These are phyloP conservation scores for Apostichopus parvimensis DNA, from an alignment of 35 echinoderm and acorn worm genomes.

Conservation along the genomic window DNA sequence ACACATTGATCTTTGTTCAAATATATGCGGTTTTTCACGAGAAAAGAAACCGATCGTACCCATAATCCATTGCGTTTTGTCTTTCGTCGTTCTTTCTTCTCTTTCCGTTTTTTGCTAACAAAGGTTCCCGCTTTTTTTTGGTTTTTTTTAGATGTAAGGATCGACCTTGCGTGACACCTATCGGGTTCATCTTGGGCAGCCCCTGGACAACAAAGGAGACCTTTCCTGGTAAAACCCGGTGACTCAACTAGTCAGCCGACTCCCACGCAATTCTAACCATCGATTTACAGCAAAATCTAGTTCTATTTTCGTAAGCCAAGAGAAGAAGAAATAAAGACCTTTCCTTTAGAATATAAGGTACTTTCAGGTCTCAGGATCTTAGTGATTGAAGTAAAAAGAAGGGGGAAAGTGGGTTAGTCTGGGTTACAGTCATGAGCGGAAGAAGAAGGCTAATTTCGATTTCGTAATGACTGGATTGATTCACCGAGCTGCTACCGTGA, in stretches of 20 bases:
- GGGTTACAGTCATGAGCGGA: too few species aligned
- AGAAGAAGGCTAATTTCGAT: too few species aligned
- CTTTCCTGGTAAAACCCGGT: neutral
- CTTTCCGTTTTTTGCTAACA: neutral
- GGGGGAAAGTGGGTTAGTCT: too few species aligned
- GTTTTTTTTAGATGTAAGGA: neutral
- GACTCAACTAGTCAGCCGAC: slow-evolving; percentile 8
- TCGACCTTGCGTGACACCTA: slow-evolving; percentile 34
- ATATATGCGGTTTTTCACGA: slow-evolving; percentile 28
- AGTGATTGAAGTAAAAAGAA: too few species aligned
- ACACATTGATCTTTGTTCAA: slow-evolving; percentile 29
- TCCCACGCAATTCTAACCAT: neutral
- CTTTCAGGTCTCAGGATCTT: too few species aligned
- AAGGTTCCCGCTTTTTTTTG: slow-evolving; percentile 21
- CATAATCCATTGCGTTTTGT: neutral
- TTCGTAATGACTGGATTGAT: too few species aligned
- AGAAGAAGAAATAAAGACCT: too few species aligned
- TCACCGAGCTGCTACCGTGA: too few species aligned
- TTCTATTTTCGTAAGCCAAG: too few species aligned
- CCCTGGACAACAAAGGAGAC: slow-evolving; percentile 15
- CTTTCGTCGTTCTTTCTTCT: neutral
- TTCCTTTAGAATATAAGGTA: too few species aligned
- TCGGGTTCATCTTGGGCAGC: neutral
- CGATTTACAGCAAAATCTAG: too few species aligned
- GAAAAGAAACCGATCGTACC: slow-evolving; percentile 11